Conservation (phyloP, 2,113 vertebrate genomes). For the Stercorarius parasiticus region DNA sequence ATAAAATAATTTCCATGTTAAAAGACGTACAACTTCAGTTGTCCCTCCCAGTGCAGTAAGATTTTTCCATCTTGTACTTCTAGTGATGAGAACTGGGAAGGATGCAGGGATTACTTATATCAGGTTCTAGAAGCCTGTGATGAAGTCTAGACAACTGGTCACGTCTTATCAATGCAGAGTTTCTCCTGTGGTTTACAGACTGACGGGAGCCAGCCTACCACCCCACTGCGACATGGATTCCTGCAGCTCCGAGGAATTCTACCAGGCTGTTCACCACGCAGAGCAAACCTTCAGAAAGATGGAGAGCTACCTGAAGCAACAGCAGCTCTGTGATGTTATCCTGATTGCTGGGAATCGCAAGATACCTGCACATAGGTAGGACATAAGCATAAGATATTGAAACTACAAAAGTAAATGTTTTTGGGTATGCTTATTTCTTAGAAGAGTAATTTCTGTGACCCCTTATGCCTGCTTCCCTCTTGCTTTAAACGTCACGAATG, state of each 20-base stretch:
- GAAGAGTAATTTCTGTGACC: background rate
- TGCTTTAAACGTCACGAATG: background rate
- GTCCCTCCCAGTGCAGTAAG: background rate
- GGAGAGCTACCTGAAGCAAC: slow-evolving; percentile 82
- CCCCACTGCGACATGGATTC: slow-evolving; percentile 76
- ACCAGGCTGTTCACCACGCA: slow-evolving; percentile 79
- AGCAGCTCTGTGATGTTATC: slow-evolving; percentile 82
- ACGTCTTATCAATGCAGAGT: background rate
- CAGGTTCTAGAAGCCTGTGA: background rate
- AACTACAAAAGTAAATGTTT: background rate
- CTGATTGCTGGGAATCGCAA: slow-evolving; percentile 80
- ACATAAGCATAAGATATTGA: background rate
- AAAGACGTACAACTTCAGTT: background rate
- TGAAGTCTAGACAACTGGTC: background rate
- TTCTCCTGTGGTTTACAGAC: slow-evolving; percentile 57
- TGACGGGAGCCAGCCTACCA: slow-evolving; percentile 64
- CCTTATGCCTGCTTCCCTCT: background rate
- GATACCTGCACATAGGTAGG: slow-evolving; percentile 82
- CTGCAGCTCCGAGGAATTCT: slow-evolving; percentile 79
- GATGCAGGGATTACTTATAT: background rate
- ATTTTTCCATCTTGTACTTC: background rate
- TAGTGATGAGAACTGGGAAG: background rate
- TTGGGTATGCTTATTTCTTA: background rate
- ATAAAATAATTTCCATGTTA: background rate
- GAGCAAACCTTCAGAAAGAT: slow-evolving; percentile 83